phyloP scores from a whole-genome alignment of 92 coral and sea anemone genomes.

The Palythoa caribaeorum region DNA sequence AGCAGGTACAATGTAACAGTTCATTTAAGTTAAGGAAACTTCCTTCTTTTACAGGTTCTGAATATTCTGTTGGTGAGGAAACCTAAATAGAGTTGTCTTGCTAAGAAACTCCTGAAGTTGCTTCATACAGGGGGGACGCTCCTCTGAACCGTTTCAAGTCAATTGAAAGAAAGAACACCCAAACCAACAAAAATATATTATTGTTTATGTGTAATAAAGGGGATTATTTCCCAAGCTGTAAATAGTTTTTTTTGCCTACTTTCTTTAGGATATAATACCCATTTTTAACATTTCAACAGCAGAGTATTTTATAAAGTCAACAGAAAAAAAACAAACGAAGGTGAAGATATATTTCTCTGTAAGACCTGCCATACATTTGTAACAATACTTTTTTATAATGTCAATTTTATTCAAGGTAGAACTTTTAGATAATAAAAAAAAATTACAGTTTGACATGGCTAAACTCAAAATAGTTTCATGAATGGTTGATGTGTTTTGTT shows the following conservation, averaged over 20 bases:
- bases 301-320: background rate
- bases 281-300: constrained; percentile 15
- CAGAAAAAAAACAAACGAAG: background rate
- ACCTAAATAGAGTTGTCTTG: background rate
- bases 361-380: background rate
- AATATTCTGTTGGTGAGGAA: background rate
- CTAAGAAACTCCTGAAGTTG: background rate
- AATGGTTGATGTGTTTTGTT: constrained; percentile 3
- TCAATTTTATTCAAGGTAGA: constrained; percentile 16
- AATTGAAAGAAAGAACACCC: constrained; percentile 12
- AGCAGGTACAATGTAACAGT: background rate
- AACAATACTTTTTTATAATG: background rate
- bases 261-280: constrained; percentile 14
- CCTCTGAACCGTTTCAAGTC: constrained; percentile 15
- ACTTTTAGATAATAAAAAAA: constrained; percentile 1
- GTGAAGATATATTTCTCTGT: background rate
- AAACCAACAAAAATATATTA: constrained; percentile 18
- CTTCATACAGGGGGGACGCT: background rate
- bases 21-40: background rate
- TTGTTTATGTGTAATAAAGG: constrained; percentile 13
- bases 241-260: constrained; percentile 14
- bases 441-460: background rate
- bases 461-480: background rate
- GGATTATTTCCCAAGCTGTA: constrained; percentile 26
- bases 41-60: constrained; percentile 5